A percentile compares a stretch with the other conserved stretches of the same genome.
Evolutionary conservation across 1,140 invertebrate genomes (phyloP).

Genomic region (Drosophila lacteicornis): DNA sequence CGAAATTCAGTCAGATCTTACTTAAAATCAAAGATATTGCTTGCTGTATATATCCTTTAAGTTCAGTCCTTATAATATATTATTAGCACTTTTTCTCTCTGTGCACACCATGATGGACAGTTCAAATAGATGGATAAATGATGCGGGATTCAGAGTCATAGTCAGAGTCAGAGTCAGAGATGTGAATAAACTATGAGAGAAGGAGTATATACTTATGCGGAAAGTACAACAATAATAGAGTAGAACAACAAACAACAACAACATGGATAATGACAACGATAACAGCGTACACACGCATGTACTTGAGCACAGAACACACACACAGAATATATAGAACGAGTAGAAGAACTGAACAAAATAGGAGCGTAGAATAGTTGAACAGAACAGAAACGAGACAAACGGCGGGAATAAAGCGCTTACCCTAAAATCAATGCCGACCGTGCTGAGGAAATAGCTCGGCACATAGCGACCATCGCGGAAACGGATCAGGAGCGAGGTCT

Average conservation of each 20-base stretch:
- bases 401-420: conserved; percentile 86
- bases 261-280: conserved; percentile 18
- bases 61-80: not conserved
- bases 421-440: conserved; percentile 97
- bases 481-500: conserved; percentile 94
- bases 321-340: conserved; percentile 2
- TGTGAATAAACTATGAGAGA: conserved; percentile 18
- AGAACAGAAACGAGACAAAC: conserved; percentile 12
- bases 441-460: conserved; percentile 96
- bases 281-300: conserved; percentile 17
- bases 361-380: conserved; percentile 7
- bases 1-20: not conserved
- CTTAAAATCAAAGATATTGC: not conserved
- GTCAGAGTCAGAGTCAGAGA: conserved; percentile 24
- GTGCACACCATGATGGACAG: conserved; percentile 15
- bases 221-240: conserved; percentile 57
- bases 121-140: conserved; percentile 32
- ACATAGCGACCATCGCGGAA: conserved; percentile 95
- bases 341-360: conserved; percentile 26
- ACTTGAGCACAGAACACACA: conserved; percentile 8
- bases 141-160: conserved; percentile 18
- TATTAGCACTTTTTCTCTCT: too few species aligned
- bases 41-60: not conserved
- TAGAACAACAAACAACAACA: conserved; percentile 21
- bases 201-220: conserved; percentile 52